Evolutionary conservation across 2,113 vertebrate genomes (phyloP).

Genomic region (Indicator maculatus): DNA sequence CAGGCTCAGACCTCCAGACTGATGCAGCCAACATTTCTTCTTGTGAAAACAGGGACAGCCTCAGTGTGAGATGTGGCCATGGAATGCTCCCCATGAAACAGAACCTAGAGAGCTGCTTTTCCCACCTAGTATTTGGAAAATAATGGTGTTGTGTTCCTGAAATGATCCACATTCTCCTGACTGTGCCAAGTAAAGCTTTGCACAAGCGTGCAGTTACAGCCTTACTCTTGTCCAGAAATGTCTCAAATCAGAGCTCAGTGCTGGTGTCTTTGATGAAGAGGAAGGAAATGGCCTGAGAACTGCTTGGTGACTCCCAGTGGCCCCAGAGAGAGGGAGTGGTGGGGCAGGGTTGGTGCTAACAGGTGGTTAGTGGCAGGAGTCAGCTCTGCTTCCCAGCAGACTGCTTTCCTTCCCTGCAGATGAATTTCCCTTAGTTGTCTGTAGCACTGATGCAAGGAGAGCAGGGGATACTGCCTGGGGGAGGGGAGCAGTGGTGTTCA

Average conservation of each 20-base stretch:
- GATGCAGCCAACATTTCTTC: not conserved
- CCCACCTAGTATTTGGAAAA: not conserved
- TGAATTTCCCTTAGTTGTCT: not conserved
- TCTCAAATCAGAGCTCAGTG: not conserved
- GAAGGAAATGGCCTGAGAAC: not conserved
- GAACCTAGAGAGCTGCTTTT: not conserved
- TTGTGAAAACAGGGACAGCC: not conserved
- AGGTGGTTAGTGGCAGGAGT: not conserved
- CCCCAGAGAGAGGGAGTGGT: too few species aligned
- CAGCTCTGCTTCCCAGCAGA: not conserved
- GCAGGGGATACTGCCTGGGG: fast-evolving
- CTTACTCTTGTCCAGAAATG: not conserved
- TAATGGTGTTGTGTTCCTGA: not conserved
- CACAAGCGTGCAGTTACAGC: not conserved
- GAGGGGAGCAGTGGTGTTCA: not conserved
- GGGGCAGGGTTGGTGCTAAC: fast-evolving
- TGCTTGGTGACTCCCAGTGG: not conserved
- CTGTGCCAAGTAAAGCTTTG: not conserved
- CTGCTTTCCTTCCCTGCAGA: too few species aligned
- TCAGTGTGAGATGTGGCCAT: not conserved
- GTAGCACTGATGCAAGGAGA: not conserved
- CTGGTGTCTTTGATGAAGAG: not conserved
- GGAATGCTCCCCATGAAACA: not conserved
- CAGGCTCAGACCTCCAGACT: not conserved
- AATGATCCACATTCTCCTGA: not conserved